Percentiles rank a stretch among this genome's conserved stretches.
Evolutionary conservation across 2,797 vertebrate genomes (phyloP).

Genomic region (Linurgus olivaceus): DNA sequence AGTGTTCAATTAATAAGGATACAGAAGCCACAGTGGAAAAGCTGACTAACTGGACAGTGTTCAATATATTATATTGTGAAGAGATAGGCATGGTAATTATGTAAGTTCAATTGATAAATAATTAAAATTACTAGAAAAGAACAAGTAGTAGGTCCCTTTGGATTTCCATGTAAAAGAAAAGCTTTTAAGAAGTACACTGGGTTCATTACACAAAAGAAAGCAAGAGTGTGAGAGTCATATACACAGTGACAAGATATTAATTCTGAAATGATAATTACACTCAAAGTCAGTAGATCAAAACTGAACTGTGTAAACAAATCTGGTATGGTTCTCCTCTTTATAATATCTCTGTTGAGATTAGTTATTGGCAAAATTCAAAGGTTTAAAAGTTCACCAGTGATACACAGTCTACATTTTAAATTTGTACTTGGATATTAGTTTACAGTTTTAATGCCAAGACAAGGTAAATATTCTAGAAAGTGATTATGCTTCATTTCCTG

Average conservation of each 20-base stretch:
- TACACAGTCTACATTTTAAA: not conserved
- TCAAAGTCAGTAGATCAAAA: constrained; percentile 54
- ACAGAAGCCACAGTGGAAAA: constrained; percentile 8
- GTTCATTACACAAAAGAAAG: constrained; percentile 23
- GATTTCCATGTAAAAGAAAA: not conserved
- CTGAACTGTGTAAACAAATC: constrained; percentile 41
- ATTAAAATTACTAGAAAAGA: constrained; percentile 34
- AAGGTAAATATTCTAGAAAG: not conserved
- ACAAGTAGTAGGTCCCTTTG: not conserved
- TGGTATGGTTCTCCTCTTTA: not conserved
- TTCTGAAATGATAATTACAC: constrained; percentile 46
- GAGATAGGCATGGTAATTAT: not conserved
- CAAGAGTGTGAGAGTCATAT: not conserved
- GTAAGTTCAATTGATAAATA: constrained; percentile 20
- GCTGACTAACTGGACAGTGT: not conserved
- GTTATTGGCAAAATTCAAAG: constrained; percentile 24
- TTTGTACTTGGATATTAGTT: not conserved
- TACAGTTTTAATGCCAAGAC: not conserved
- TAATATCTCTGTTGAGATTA: constrained; percentile 8
- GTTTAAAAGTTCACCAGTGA: constrained; percentile 2
- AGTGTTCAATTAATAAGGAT: not conserved
- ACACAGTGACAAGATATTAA: constrained; percentile 32
- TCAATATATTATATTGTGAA: not conserved
- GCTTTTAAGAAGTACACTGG: not conserved
- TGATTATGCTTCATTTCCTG: not conserved